A percentile compares a stretch with the other conserved stretches of the same genome.
Conservation (phyloP, 2,888 invertebrate species). For the Vandiemenella viatica region DNA sequence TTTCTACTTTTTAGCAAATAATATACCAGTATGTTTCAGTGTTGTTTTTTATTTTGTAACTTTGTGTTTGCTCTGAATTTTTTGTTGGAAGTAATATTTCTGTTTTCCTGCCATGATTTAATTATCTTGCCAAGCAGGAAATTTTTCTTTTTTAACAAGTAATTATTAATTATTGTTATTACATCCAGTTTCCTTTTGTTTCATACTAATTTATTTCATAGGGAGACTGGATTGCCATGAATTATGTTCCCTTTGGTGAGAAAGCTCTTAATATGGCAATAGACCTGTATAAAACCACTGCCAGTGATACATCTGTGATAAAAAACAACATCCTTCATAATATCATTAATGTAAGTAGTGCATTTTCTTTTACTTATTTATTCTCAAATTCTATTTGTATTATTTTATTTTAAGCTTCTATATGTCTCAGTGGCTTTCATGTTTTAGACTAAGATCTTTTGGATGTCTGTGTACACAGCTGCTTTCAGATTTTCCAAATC, state of each 20-base stretch:
- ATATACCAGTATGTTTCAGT: too few relatives aligned
- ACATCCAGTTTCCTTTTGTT: not conserved
- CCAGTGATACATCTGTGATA: slow-evolving; percentile 53
- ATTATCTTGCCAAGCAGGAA: slow-evolving; percentile 24
- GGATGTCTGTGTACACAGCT: too few relatives aligned
- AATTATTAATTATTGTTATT: not conserved
- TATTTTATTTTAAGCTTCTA: too few relatives aligned
- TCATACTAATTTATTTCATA: slow-evolving; percentile 23
- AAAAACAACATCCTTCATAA: slow-evolving; percentile 55
- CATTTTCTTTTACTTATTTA: slow-evolving; percentile 3
- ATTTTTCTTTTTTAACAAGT: too few relatives aligned
- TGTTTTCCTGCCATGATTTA: not conserved
- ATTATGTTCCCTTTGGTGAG: slow-evolving; percentile 76
- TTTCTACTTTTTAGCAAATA: too few relatives aligned
- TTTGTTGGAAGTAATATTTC: not conserved
- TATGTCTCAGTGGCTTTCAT: too few relatives aligned
- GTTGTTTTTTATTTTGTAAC: too few relatives aligned
- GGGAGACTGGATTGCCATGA: slow-evolving; percentile 62
- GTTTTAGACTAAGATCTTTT: too few relatives aligned
- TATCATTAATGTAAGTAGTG: slow-evolving; percentile 37
- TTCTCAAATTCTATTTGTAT: too few relatives aligned
- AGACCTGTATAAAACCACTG: slow-evolving; percentile 57
- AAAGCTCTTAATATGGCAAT: slow-evolving; percentile 59
- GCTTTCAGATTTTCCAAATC: too few relatives aligned
- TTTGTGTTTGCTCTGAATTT: slow-evolving; percentile 1